phyloP scores from a whole-genome alignment of 2,113 vertebrate species.

The Rhinoderma darwinii region DNA sequence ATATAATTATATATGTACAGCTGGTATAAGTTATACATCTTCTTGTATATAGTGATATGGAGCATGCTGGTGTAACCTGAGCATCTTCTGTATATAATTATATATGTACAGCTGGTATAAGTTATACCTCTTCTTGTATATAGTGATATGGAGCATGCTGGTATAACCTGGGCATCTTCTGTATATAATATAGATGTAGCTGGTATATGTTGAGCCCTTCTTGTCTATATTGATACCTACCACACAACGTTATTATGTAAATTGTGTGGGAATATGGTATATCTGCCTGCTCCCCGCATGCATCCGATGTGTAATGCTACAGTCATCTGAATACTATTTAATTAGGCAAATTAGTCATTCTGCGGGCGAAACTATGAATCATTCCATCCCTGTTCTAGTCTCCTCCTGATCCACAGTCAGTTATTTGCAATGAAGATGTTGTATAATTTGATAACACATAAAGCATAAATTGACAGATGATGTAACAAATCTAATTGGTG shows the following conservation, averaged over 20 bases:
- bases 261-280: slow-evolving; percentile 31
- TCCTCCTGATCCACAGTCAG: neutral
- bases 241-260: neutral
- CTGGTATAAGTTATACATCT: no score
- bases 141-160: neutral
- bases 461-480: neutral
- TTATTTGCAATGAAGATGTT: slow-evolving; percentile 6
- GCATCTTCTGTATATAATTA: neutral
- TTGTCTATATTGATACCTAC: neutral
- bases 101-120: neutral
- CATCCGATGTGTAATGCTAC: slow-evolving; percentile 16
- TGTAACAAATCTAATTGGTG: neutral
- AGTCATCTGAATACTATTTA: slow-evolving; percentile 19
- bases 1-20: no score
- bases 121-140: neutral
- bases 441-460: slow-evolving; percentile 11
- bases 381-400: neutral
- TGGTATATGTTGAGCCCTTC: neutral
- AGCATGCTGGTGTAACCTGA: neutral
- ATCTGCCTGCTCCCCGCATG: neutral
- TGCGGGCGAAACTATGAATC: slow-evolving; percentile 31
- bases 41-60: no score
- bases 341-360: slow-evolving; percentile 50
- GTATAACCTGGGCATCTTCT: neutral
- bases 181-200: neutral